Conservation (phyloP, 2,797 vertebrate genomes). For the Eurystomus glaucurus region DNA sequence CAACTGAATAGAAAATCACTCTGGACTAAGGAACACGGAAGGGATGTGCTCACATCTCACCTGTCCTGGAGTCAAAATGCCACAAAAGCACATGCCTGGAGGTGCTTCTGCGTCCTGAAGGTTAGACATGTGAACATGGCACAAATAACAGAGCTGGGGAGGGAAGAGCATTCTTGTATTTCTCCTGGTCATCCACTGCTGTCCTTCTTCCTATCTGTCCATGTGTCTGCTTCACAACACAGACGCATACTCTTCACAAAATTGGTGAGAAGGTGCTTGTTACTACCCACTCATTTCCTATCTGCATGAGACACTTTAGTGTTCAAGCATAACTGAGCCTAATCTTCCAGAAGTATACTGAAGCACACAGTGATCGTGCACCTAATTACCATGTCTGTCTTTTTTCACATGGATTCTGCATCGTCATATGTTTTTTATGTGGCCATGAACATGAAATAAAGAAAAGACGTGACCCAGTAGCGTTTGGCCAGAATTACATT, state of each 20-base stretch:
- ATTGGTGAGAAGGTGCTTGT: background rate
- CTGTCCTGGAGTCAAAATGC: background rate
- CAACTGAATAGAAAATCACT: background rate
- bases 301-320: background rate
- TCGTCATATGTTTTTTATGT: background rate
- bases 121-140: background rate
- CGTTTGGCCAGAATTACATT: background rate
- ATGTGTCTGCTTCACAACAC: background rate
- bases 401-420: background rate
- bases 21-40: background rate
- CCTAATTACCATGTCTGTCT: background rate
- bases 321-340: background rate
- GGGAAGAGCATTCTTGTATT: fast-evolving
- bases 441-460: background rate
- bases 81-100: background rate
- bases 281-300: background rate
- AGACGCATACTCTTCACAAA: background rate
- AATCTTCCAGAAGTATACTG: background rate
- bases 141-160: background rate
- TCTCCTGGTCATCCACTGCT: background rate
- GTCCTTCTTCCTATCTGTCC: background rate
- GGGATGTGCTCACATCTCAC: background rate
- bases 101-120: background rate
- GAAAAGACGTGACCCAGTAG: background rate
- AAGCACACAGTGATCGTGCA: background rate